A percentile compares a stretch with the other conserved stretches of the same genome.
Conservation (phyloP, 2,113 vertebrate genomes). For the Oceanites oceanicus region DNA sequence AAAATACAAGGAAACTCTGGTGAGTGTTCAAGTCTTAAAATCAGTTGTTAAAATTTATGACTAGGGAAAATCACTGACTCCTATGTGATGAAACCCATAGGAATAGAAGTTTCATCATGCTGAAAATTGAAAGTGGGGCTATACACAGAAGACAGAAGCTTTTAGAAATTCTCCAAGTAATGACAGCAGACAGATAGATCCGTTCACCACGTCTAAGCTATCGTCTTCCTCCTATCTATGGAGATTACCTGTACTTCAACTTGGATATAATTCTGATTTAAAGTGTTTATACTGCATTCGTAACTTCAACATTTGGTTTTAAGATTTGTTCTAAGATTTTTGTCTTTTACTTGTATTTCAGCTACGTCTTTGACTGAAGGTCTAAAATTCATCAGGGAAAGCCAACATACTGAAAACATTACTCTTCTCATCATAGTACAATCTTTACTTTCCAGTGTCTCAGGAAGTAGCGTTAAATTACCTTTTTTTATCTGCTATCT, state of each 20-base stretch:
- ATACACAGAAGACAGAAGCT: background rate
- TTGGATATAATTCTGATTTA: background rate
- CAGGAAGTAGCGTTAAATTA: fast-evolving
- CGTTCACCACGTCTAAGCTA: background rate
- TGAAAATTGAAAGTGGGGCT: background rate
- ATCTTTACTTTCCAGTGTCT: background rate
- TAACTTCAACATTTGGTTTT: background rate
- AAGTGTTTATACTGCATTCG: background rate
- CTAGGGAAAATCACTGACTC: background rate
- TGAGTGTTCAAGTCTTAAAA: background rate
- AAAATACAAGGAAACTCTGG: background rate
- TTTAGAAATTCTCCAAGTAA: background rate
- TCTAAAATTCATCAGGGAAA: background rate
- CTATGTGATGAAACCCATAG: background rate
- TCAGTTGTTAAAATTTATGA: background rate
- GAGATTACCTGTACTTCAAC: background rate
- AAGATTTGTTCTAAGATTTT: background rate
- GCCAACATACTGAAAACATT: background rate
- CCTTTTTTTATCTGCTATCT: background rate
- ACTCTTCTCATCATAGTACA: background rate
- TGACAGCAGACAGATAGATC: background rate
- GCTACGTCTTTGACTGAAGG: background rate
- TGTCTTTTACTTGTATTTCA: background rate
- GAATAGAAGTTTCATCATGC: background rate
- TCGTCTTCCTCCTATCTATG: background rate